A percentile compares a stretch with the other conserved stretches of the same genome.
phyloP scores from a whole-genome alignment of 2,797 vertebrate genomes.

The Syngnathus acus region DNA sequence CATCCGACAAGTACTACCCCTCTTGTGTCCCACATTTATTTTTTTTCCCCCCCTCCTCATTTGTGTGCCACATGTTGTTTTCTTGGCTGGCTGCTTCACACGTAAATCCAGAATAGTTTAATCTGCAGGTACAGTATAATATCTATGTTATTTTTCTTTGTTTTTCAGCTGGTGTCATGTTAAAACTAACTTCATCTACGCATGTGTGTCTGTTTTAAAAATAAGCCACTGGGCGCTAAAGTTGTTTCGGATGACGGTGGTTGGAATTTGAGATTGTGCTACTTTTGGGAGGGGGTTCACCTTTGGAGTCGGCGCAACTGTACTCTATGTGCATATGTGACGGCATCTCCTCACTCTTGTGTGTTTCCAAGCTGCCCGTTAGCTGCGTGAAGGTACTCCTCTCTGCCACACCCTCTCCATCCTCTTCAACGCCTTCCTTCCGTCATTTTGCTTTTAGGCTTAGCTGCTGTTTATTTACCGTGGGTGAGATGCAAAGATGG shows the following conservation, averaged over 20 bases:
- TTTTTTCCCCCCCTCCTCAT: background rate
- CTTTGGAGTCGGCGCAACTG: constrained; percentile 1
- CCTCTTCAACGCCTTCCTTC: constrained; percentile 10
- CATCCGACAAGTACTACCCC: constrained; percentile 8
- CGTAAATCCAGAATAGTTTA: background rate
- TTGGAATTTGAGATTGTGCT: background rate
- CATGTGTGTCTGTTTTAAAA: background rate
- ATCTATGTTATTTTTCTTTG: background rate
- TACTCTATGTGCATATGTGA: constrained; percentile 60
- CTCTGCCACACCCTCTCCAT: constrained; percentile 33
- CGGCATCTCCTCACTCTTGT: constrained; percentile 98
- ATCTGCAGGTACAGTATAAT: background rate
- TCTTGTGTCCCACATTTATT: constrained; percentile 16
- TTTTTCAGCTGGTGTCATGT: background rate
- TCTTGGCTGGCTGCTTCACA: constrained; percentile 45
- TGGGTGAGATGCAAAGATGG: background rate
- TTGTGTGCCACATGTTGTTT: constrained; percentile 29
- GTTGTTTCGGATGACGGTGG: background rate
- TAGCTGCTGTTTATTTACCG: background rate
- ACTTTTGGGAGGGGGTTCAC: too few species aligned
- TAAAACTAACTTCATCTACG: background rate
- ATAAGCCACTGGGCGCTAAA: background rate
- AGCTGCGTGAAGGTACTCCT: constrained; percentile 98
- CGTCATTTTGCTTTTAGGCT: constrained; percentile 7
- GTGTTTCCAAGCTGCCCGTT: constrained; percentile 99